Percentiles rank a stretch among this genome's conserved stretches.
Conservation (phyloP, 2,888 invertebrate genomes). For the Philhelius pedissequus region DNA sequence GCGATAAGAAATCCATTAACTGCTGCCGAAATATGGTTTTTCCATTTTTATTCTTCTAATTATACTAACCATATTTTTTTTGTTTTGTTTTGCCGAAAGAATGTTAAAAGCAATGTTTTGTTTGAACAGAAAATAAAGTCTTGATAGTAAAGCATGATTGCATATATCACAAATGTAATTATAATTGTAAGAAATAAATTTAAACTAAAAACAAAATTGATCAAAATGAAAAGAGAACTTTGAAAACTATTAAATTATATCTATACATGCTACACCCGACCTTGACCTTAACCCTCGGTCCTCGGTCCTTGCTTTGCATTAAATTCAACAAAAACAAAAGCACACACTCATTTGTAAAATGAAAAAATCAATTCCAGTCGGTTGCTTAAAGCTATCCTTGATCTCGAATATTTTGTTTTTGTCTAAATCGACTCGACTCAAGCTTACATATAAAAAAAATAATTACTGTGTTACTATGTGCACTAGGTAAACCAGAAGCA, state of each 20-base stretch:
- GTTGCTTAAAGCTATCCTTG: background rate
- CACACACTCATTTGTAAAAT: background rate
- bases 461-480: background rate
- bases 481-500: slow-evolving; percentile 1
- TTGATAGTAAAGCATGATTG: background rate
- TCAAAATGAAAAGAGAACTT: background rate
- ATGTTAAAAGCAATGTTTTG: background rate
- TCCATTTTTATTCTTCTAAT: background rate
- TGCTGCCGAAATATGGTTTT: background rate
- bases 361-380: background rate
- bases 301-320: background rate
- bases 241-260: background rate
- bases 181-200: background rate
- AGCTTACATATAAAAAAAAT: background rate
- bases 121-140: background rate
- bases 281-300: background rate
- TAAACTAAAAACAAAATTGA: background rate
- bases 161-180: background rate
- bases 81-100: too few species aligned
- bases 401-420: background rate
- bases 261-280: background rate
- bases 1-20: background rate
- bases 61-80: background rate
- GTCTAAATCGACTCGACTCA: background rate
- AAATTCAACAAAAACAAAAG: background rate